Base-by-base conservation (phyloP, 64 coral and sea anemone genomes). In the Pocillopora verrucosa region DNA sequence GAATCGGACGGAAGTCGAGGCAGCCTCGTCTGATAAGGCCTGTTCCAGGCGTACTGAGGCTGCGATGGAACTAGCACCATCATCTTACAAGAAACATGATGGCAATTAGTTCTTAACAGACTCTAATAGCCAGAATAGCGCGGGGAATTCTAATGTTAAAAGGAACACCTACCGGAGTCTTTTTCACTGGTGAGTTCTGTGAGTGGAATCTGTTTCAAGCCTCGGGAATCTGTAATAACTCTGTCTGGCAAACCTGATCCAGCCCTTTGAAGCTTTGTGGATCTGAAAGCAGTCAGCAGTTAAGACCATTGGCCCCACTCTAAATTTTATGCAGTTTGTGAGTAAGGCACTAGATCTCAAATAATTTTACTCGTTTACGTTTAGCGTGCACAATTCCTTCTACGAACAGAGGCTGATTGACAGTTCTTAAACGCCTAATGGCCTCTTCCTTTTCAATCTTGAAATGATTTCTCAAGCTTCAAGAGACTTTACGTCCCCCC, bases 41-140 rank as follows among this genome's bases (percentile, higher is more conserved):
- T 87, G 94, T 34, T 99, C 97, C 45, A 99, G 79, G 30, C 93
- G 94, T 11, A 99, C 93, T 24, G 97, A 99, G 1, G 97, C 97
- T 19, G 93, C 97, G 16, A 99, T 99, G 9, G 97, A 99, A 60
- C 78, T 84, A 22, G 93, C 19, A 83, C 76, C 87, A 20, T 90
- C 88, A 61, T 64, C 89, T 94, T 37, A 0, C 60, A 37, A 16
- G 57, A n/a, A 14, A 58, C 38, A 74, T 4, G 63, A 58, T 0
- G 10, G 15, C 34, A 80, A 77, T 16, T 16, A 76, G 16, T 16
- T 30, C 38, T 30, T 16, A 35, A 65, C 41, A 51, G 41, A 51
- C 1, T 51, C 3, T 7, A 65, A 15, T 67, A 15, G 24, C 16
- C 65, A 41, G 70, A 72, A 5, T 13, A 6, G 15, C 11, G 56